Evolutionary conservation across 2,113 vertebrate species (phyloP).

Genomic region (Hippoglossus stenolepis): DNA sequence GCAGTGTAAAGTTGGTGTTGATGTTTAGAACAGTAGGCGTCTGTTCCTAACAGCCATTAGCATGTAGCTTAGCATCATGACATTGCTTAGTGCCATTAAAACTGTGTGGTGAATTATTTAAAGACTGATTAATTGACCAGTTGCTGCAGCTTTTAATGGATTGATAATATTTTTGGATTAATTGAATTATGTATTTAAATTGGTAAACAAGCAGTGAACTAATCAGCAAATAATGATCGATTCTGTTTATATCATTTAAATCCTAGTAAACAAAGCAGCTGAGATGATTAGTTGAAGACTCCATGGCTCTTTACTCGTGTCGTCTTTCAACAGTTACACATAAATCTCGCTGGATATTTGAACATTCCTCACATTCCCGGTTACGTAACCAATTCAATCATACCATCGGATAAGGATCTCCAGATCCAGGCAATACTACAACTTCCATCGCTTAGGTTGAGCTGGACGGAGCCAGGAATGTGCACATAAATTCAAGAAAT

Average conservation of each 20-base stretch:
- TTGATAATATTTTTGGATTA: too few species aligned
- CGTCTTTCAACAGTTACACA: constrained; percentile 31
- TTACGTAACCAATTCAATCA: constrained; percentile 21
- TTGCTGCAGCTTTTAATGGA: too few species aligned
- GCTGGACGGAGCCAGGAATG: constrained; percentile 38
- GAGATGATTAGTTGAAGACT: constrained; percentile 1
- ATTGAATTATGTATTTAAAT: too few species aligned
- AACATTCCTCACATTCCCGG: constrained; percentile 43
- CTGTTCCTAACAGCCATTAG: background rate
- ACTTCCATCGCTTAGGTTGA: constrained; percentile 13
- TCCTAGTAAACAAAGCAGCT: background rate
- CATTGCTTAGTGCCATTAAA: too few species aligned
- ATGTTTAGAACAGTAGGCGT: background rate
- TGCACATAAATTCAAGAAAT: background rate
- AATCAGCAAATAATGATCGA: too few species aligned
- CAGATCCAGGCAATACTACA: constrained; percentile 5
- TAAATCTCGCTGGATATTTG: constrained; percentile 20
- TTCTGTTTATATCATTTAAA: background rate
- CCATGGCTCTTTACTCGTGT: background rate
- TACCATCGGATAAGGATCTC: constrained; percentile 16
- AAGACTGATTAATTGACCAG: background rate
- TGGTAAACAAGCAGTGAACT: too few species aligned
- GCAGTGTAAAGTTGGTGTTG: too few species aligned
- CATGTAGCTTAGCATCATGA: background rate
- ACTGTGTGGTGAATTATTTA: background rate